Conservation (phyloP, 2,888 invertebrate species). For the Trissonchulus latispiculum region DNA sequence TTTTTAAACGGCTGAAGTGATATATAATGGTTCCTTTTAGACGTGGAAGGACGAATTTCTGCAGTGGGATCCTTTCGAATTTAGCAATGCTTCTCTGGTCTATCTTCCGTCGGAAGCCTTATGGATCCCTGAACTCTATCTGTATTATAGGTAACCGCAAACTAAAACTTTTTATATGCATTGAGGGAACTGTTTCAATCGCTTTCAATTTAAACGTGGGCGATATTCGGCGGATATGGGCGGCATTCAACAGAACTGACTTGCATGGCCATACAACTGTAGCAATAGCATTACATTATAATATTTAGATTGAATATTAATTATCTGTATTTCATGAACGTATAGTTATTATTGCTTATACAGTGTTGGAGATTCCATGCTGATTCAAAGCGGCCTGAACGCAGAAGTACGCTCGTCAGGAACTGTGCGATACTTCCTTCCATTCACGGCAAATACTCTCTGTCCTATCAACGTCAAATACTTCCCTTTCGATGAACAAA, state of each 20-base stretch:
- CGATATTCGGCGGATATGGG: too few relatives aligned
- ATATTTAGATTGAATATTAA: too few relatives aligned
- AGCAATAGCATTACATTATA: too few relatives aligned
- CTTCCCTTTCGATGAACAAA: slow-evolving; percentile 41
- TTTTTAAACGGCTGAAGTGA: slow-evolving; percentile 34
- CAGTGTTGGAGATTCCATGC: background rate
- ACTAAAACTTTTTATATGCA: too few relatives aligned
- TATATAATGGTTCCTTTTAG: slow-evolving; percentile 39
- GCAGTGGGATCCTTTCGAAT: slow-evolving; percentile 35
- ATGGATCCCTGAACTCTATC: slow-evolving; percentile 42
- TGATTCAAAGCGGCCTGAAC: slow-evolving; percentile 16
- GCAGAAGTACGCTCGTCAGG: slow-evolving; percentile 23
- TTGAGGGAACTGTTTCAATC: background rate
- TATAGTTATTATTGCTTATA: too few relatives aligned
- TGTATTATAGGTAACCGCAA: slow-evolving; percentile 41
- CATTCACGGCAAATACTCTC: slow-evolving; percentile 39
- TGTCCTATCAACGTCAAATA: slow-evolving; percentile 43
- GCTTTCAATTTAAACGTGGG: too few relatives aligned
- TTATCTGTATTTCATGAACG: too few relatives aligned
- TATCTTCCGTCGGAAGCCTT: slow-evolving; percentile 39
- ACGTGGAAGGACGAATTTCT: slow-evolving; percentile 28
- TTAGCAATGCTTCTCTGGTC: slow-evolving; percentile 32
- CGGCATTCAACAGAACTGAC: too few relatives aligned
- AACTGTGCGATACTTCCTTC: slow-evolving; percentile 38
- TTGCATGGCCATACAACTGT: too few relatives aligned